These are phyloP conservation scores for Fundulus diaphanus DNA, from an alignment of 2,797 vertebrate species.

Conservation along the genomic window DNA sequence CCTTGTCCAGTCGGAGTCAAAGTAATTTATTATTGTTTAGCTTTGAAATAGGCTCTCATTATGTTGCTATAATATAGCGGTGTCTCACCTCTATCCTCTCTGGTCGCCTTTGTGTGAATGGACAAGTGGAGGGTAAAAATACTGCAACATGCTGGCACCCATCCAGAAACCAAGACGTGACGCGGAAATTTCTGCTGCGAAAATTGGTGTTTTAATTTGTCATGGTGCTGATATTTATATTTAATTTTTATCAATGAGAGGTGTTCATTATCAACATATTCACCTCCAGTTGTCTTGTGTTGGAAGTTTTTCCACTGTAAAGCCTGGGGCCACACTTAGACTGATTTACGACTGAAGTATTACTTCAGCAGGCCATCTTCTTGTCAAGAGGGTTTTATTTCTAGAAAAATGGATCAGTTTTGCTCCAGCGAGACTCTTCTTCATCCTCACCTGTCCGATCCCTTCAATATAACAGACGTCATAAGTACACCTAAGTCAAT, in stretches of 20 bases:
- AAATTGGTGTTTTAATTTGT: not conserved
- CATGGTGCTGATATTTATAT: not conserved
- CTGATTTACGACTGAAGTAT: not conserved
- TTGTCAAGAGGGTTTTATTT: not conserved
- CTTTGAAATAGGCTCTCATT: not conserved
- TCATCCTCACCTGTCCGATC: slow-evolving; percentile 52
- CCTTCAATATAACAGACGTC: slow-evolving; percentile 44
- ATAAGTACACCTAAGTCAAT: slow-evolving; percentile 47
- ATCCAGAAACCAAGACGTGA: not conserved
- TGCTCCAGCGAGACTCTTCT: slow-evolving; percentile 25
- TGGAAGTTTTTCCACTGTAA: too few species aligned
- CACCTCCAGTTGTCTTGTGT: too few species aligned
- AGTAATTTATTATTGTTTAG: not conserved
- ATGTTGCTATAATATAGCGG: not conserved
- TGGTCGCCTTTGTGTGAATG: slow-evolving; percentile 27
- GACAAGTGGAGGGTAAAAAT: slow-evolving; percentile 16
- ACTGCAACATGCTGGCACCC: slow-evolving; percentile 35
- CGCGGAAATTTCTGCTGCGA: not conserved
- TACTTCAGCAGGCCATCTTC: not conserved
- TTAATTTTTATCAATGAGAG: not conserved
- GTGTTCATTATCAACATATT: not conserved
- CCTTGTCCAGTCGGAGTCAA: not conserved
- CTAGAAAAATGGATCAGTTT: slow-evolving; percentile 25
- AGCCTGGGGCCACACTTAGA: too few species aligned
- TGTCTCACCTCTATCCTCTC: not conserved